Evolutionary conservation across 2,113 vertebrate genomes (phyloP), one percentile per base, ranked within the genome.

Genomic region (Climacteris rufus): DNA sequence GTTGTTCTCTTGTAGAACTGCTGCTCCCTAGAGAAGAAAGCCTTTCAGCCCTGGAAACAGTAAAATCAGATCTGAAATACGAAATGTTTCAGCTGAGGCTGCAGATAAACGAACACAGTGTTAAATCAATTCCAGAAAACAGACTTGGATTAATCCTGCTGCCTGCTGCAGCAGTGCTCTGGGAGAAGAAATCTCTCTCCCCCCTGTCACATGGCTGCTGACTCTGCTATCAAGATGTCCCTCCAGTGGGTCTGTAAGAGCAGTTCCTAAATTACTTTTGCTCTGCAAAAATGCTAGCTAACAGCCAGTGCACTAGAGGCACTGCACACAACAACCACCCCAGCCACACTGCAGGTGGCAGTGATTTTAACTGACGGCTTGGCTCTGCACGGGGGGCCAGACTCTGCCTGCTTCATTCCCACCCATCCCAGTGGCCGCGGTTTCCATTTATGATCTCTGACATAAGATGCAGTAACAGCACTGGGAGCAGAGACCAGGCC

Each of bases 1-100:
- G 84, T 94, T 96, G 90, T 93, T 96, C 90, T 92, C 91, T 84
- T 96, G 92, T 79, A 96, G 94, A 97, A 66, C 74, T 93, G 84
- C 90, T 72, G 20, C 61, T 96, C 90, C 81, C 77, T 61, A 76
- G 90, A 93, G 89, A 95, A 96, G 52, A 25, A 77, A 95, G 76
- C n/a, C 83, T 92, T 89, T 95, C 94, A 91, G 92, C 89, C 72
- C 60, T 86, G 60, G 68, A 90, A 96, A 85, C 71, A 94, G 53
- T 47, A 45, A 94, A 94, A 96, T 95, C 95, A 82, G 79, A 94
- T 91, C 60, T 92, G 95, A 97, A 92, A 93, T 84, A 83, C 64
- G 76, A 95, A 94, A 97, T 89, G 65, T 75, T 94, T 91, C 93
- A 91, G 78, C 77, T 91, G 71, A 63, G 93, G 70, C 60, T 93